These are phyloP conservation scores for Pitangus sulphuratus DNA, from an alignment of 2,797 vertebrate species.

Conservation along the genomic window DNA sequence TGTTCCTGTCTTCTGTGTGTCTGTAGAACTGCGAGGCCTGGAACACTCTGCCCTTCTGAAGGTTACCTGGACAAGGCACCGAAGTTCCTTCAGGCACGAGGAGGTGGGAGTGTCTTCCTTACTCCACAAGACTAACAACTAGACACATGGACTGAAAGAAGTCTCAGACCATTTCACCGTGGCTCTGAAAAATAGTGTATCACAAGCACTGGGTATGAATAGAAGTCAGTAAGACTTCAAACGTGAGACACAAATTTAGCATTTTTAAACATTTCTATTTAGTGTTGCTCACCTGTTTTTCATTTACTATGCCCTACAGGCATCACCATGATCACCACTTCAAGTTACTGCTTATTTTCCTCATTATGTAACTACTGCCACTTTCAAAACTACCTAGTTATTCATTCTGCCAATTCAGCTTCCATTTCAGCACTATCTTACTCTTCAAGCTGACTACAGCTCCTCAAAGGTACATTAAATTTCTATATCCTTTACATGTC, in stretches of 20 bases:
- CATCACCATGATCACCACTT: not conserved
- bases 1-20: not conserved
- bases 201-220: not conserved
- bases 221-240: not conserved
- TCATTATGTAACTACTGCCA: not conserved
- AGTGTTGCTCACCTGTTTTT: not conserved
- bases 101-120: not conserved
- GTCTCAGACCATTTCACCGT: not conserved
- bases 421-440: not conserved
- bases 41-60: not conserved
- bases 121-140: not conserved
- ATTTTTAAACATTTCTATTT: not conserved
- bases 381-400: not conserved
- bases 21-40: not conserved
- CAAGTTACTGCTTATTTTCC: not conserved
- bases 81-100: not conserved
- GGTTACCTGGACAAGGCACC: not conserved
- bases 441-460: not conserved
- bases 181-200: not conserved
- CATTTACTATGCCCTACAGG: not conserved
- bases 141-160: not conserved
- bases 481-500: not conserved
- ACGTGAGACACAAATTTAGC: not conserved
- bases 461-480: not conserved
- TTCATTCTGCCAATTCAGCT: not conserved